These are phyloP conservation scores for Ondatra zibethicus DNA, from an alignment of 2,113 vertebrate species.

Conservation along the genomic window DNA sequence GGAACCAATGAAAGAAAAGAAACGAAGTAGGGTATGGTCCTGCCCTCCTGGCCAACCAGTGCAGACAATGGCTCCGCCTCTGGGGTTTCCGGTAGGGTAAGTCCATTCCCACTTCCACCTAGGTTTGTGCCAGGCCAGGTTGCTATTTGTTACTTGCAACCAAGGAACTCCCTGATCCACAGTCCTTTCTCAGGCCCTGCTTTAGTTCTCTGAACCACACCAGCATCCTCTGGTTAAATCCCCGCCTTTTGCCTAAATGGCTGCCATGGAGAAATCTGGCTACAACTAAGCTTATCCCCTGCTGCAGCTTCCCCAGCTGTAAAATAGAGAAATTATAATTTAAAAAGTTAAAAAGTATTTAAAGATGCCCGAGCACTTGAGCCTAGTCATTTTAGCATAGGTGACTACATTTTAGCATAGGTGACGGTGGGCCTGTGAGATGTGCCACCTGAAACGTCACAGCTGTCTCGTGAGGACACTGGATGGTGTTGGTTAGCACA, in stretches of 20 bases:
- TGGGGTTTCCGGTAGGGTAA: neutral
- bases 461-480: neutral
- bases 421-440: neutral
- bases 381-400: neutral
- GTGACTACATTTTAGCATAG: neutral
- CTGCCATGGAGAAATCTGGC: neutral
- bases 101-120: neutral
- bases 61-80: neutral
- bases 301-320: slow-evolving; percentile 5
- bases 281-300: neutral
- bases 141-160: neutral
- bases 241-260: neutral
- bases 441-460: neutral
- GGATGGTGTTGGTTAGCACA: neutral
- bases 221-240: neutral
- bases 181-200: neutral
- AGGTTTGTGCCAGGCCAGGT: neutral
- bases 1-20: neutral
- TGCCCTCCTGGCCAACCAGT: neutral
- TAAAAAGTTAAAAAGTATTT: slow-evolving; percentile 38
- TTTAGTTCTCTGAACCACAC: neutral
- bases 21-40: neutral
- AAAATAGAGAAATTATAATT: slow-evolving; percentile 38
- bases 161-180: neutral
- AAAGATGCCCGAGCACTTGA: neutral